Base-by-base conservation (phyloP, 1,140 invertebrate species). In the Solen grandis region DNA sequence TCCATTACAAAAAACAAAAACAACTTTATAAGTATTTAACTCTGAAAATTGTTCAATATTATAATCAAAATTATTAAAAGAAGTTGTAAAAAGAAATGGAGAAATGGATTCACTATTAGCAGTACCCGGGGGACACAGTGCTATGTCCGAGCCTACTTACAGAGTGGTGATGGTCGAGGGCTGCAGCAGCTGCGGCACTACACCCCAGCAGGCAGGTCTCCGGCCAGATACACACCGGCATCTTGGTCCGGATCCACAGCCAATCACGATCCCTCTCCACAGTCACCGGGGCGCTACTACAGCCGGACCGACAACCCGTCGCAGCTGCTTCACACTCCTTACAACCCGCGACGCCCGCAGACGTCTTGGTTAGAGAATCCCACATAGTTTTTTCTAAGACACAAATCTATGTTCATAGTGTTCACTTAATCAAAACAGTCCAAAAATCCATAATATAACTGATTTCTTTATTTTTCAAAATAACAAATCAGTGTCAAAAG, bases 151-250 rank as follows among this genome's bases (percentile, higher is more conserved):
- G n/a, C n/a, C n/a, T 22, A 81, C 77, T 84, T 70, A 84, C 77
- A 62, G 41, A 10, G 19, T 10, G 41, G 19, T 52, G 72, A 76
- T 70, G 33, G 66, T 84, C 72, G 52, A 83, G 73, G 57, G 86
- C 63, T 27, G 83, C 41, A 10, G 41, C 41, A 46, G 41, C 41
- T 27, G 75, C 33, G 2, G 75, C 25, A 38, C 60, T 82, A 83
- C 88, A 89, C 41, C 87, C 82, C 70, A 88, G 74, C 38, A 87
- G 80, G 79, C 88, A 89, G 22, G 85, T 73, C 35, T 89, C 86
- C 8, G 86, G 86, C 83, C 83, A 87, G 22, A 87, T 84, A 83
- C 86, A 87, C 29, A 86, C 83, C 50, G 86, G 86, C 86, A 87
- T 87, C 70, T 86, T 87, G 36, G 85, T 87, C 55, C 84, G 70